phyloP scores from a whole-genome alignment of 1,140 invertebrate species.

The Orchestia grillus region DNA sequence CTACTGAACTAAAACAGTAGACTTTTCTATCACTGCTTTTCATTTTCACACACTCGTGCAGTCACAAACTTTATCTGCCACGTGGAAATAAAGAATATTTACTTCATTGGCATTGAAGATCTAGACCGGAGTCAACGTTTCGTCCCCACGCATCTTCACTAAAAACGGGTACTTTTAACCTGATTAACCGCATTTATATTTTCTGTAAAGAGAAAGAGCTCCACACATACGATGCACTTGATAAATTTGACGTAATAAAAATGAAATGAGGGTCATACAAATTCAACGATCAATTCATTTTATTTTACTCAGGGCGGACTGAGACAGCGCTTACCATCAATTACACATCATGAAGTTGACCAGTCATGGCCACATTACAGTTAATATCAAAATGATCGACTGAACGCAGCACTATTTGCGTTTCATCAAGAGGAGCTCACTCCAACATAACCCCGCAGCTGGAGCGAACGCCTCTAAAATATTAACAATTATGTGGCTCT shows the following conservation, averaged over 20 bases:
- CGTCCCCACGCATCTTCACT: no score
- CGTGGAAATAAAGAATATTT: background rate
- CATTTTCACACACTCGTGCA: no score
- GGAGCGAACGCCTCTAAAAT: background rate
- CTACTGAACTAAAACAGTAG: no score
- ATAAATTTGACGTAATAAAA: background rate
- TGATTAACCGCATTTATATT: background rate
- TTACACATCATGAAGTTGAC: no score
- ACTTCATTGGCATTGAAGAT: background rate
- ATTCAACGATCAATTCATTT: no score
- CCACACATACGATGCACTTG: background rate
- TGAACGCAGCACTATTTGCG: background rate
- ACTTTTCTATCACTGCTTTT: no score
- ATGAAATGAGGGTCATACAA: background rate
- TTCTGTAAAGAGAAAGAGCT: background rate
- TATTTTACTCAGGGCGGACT: no score
- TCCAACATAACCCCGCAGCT: background rate
- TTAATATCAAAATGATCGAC: no score
- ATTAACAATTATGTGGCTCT: background rate
- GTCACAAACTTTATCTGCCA: no score
- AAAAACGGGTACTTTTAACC: background rate
- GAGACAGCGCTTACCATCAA: no score
- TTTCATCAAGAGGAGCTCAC: background rate
- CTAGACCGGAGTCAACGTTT: background rate
- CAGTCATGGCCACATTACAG: no score